These are phyloP conservation scores for Falco novaeseelandiae DNA, from an alignment of 2,797 vertebrate genomes.

Conservation along the genomic window DNA sequence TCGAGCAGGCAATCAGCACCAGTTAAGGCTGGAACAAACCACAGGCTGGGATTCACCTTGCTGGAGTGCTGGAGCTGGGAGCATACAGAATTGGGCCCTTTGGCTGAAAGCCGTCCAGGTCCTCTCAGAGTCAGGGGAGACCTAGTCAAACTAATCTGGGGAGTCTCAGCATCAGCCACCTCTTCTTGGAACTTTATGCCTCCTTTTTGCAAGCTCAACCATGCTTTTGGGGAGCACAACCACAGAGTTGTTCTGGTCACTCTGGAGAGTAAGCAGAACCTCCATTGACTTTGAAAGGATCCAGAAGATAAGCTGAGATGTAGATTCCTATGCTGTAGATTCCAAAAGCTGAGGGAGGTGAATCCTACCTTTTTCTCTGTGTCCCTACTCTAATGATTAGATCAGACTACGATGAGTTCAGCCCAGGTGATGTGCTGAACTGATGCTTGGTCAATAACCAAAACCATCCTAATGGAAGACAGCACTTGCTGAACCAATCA, in stretches of 20 bases:
- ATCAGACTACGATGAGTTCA: not conserved
- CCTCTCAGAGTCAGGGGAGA: not conserved
- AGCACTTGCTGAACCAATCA: not conserved
- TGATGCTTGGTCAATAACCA: not conserved
- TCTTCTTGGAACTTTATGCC: not conserved
- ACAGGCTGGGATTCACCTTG: not conserved
- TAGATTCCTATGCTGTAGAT: not conserved
- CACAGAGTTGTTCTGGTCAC: not conserved
- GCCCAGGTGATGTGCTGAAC: not conserved
- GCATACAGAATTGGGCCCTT: not conserved
- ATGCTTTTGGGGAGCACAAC: not conserved
- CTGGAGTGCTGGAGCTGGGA: not conserved
- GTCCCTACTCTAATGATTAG: not conserved
- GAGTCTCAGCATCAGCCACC: not conserved
- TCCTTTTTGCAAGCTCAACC: not conserved
- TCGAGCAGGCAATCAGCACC: not conserved
- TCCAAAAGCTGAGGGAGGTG: not conserved
- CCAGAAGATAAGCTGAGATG: not conserved
- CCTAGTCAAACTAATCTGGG: not conserved
- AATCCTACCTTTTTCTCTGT: not conserved
- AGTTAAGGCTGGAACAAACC: not conserved
- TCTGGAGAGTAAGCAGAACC: not conserved
- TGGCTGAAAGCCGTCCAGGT: not conserved
- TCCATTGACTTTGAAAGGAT: not conserved
- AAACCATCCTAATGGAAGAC: not conserved